phyloP scores from a whole-genome alignment of 2,113 vertebrate genomes.

The Melanostigma gelatinosum region DNA sequence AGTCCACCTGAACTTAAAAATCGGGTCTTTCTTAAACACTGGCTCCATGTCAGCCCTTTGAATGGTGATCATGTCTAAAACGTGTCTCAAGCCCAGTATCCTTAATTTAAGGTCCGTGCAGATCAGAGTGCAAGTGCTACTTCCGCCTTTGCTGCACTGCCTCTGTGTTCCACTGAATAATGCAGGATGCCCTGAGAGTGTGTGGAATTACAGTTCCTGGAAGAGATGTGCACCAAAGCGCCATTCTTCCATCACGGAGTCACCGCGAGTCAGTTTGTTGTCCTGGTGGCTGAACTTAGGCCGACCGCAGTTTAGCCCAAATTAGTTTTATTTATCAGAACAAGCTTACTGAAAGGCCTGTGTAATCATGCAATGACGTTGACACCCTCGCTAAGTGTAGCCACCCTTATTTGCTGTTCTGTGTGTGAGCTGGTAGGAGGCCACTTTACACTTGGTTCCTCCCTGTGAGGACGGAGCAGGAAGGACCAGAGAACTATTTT shows the following conservation, averaged over 20 bases:
- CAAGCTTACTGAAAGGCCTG: conserved; percentile 29
- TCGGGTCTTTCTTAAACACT: conserved; percentile 1
- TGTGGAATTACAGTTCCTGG: conserved; percentile 74
- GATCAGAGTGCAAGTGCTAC: conserved; percentile 58
- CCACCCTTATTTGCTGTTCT: conserved; percentile 52
- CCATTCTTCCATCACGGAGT: conserved; percentile 47
- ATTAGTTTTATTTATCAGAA: conserved; percentile 31
- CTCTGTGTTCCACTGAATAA: conserved; percentile 77
- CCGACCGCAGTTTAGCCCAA: conserved; percentile 20
- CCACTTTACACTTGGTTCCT: conserved; percentile 40
- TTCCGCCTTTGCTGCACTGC: conserved; percentile 33
- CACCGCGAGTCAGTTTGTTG: conserved; percentile 35
- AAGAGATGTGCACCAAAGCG: conserved; percentile 44
- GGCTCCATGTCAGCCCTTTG: conserved; percentile 34
- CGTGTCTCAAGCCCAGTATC: conserved; percentile 43
- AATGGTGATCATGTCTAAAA: conserved; percentile 58
- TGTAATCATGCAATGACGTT: conserved; percentile 27
- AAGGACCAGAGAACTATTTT: conserved; percentile 64
- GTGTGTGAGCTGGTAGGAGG: conserved; percentile 41
- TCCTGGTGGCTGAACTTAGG: conserved; percentile 33
- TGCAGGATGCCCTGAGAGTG: conserved; percentile 65
- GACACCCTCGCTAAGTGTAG: background rate
- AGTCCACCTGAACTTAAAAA: background rate
- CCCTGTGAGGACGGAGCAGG: conserved; percentile 45
- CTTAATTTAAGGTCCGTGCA: conserved; percentile 55